phyloP scores from a whole-genome alignment of 2,113 vertebrate genomes.

The Zonotrichia leucophrys region DNA sequence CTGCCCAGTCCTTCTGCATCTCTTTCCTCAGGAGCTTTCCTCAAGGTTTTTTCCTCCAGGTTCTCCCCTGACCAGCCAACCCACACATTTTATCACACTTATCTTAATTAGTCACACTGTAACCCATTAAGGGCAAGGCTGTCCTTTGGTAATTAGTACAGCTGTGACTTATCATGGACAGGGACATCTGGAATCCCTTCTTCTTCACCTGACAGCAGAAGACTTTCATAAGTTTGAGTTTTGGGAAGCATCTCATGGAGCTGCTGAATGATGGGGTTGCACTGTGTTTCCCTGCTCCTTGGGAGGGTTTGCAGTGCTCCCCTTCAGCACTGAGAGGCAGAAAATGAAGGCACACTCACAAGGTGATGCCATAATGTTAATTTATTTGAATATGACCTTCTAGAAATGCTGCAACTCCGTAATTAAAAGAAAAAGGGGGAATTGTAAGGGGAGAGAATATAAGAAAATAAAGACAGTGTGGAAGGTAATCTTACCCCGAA shows the following conservation, averaged over 20 bases:
- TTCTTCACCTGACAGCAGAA: background rate
- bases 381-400: too few relatives aligned
- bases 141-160: background rate
- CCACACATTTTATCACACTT: background rate
- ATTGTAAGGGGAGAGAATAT: too few relatives aligned
- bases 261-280: too few relatives aligned
- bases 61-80: background rate
- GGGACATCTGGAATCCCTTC: background rate
- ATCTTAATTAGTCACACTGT: background rate
- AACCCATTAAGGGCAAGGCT: background rate
- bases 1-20: background rate
- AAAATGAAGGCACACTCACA: accelerated
- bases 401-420: too few relatives aligned
- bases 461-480: too few relatives aligned
- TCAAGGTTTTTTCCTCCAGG: background rate
- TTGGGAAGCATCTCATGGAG: background rate
- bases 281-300: background rate
- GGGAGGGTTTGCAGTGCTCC: background rate
- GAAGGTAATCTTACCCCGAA: too few relatives aligned
- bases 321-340: background rate
- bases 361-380: too few relatives aligned
- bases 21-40: background rate
- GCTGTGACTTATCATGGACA: background rate
- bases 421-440: too few relatives aligned
- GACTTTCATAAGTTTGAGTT: background rate